phyloP scores from a whole-genome alignment of 2,113 vertebrate genomes.

The Aspidoscelis tigris region DNA sequence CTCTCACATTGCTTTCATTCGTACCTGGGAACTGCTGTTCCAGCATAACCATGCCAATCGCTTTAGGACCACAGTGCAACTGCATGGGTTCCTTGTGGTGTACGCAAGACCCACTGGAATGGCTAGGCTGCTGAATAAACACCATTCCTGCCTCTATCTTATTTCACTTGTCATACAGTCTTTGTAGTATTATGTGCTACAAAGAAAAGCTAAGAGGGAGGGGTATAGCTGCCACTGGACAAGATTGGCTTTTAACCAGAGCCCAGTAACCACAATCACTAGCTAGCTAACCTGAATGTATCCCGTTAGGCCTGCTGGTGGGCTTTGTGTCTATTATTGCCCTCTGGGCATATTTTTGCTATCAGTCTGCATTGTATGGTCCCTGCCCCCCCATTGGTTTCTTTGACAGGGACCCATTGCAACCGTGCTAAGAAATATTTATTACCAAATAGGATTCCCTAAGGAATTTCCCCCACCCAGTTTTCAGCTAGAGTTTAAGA shows the following conservation, averaged over 20 bases:
- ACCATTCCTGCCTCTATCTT: background rate
- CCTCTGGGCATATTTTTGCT: too few species aligned
- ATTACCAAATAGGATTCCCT: too few species aligned
- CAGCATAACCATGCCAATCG: background rate
- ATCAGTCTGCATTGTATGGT: too few species aligned
- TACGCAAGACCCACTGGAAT: constrained; percentile 5
- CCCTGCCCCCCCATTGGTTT: too few species aligned
- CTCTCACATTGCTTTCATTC: background rate
- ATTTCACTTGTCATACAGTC: background rate
- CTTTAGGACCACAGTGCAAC: background rate
- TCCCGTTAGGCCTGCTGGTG: too few species aligned
- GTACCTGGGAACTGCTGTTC: background rate
- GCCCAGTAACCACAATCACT: too few species aligned
- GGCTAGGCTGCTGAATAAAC: constrained; percentile 24
- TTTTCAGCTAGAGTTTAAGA: too few species aligned
- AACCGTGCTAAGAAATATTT: too few species aligned
- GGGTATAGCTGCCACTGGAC: background rate
- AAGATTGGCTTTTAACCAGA: background rate
- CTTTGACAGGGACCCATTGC: too few species aligned
- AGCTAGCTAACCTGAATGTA: too few species aligned
- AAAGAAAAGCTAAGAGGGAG: background rate
- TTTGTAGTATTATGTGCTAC: background rate
- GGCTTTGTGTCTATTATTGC: too few species aligned
- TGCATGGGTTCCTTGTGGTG: background rate
- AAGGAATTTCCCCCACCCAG: too few species aligned